A percentile compares a stretch with the other conserved stretches of the same genome.
phyloP scores from a whole-genome alignment of 2,797 vertebrate species.

The Fistularia tabacaria region DNA sequence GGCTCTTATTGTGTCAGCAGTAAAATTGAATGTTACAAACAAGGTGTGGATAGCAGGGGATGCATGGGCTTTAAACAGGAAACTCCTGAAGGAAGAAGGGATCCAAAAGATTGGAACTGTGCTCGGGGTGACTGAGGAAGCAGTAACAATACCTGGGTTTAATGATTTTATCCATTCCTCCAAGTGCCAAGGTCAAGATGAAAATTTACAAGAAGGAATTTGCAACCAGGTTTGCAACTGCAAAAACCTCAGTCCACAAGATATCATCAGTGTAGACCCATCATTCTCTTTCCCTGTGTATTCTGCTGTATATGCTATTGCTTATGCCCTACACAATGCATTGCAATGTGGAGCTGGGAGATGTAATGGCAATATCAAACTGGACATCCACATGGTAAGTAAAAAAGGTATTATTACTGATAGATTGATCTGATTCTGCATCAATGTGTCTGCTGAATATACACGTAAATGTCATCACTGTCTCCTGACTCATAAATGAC shows the following conservation, averaged over 20 bases:
- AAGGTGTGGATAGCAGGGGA: slow-evolving; percentile 84
- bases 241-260: not conserved
- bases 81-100: slow-evolving; percentile 48
- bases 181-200: not conserved
- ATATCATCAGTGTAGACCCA: slow-evolving; percentile 20
- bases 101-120: slow-evolving; percentile 73
- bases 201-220: not conserved
- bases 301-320: slow-evolving; percentile 75
- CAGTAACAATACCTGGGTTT: slow-evolving; percentile 60
- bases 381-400: slow-evolving; percentile 81
- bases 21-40: slow-evolving; percentile 64
- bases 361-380: slow-evolving; percentile 54
- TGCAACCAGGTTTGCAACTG: slow-evolving; percentile 74
- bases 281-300: slow-evolving; percentile 75
- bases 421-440: too few relatives aligned
- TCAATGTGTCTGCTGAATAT: too few relatives aligned
- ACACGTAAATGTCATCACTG: slow-evolving; percentile 4
- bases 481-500: slow-evolving; percentile 16
- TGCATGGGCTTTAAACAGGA: slow-evolving; percentile 72
- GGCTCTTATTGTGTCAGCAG: slow-evolving; percentile 68
- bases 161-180: slow-evolving; percentile 58
- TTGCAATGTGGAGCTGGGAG: slow-evolving; percentile 66
- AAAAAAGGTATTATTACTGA: too few relatives aligned
- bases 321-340: slow-evolving; percentile 76
- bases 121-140: slow-evolving; percentile 71